Evolutionary conservation across 1,140 invertebrate genomes (phyloP).

Genomic region (Neotoxoptera formosana): DNA sequence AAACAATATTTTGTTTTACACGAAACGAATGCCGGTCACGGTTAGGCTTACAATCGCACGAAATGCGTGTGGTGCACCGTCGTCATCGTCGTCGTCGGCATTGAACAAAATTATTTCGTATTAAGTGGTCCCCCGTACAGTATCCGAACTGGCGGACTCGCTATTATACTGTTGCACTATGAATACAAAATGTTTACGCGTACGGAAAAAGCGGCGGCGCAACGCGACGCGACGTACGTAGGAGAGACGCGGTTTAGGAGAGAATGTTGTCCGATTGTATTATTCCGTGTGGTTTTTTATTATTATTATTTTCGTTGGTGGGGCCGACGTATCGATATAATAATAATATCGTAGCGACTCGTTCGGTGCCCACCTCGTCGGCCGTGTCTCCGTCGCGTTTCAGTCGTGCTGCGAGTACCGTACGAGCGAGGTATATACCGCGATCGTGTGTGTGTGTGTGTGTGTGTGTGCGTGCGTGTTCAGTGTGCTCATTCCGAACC

Average conservation of each 20-base stretch:
- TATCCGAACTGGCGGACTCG: too few species aligned
- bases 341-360: too few species aligned
- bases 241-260: slow-evolving; percentile 1
- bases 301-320: slow-evolving; percentile 11
- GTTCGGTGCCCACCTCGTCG: neutral
- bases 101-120: slow-evolving; percentile 32
- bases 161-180: too few species aligned
- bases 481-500: neutral
- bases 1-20: neutral
- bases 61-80: neutral
- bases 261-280: slow-evolving; percentile 31
- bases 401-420: neutral
- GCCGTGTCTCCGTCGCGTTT: neutral
- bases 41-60: neutral
- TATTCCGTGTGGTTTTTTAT: neutral
- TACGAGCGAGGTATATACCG: neutral
- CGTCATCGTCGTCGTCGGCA: neutral
- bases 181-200: neutral
- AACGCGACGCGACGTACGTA: neutral
- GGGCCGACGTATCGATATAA: neutral
- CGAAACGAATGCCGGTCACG: neutral
- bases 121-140: neutral
- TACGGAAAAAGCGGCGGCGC: neutral
- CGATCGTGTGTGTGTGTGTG: neutral
- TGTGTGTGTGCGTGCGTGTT: neutral